Evolutionary conservation across 1,140 invertebrate species (phyloP).

Genomic region (Drosophila punjabiensis): DNA sequence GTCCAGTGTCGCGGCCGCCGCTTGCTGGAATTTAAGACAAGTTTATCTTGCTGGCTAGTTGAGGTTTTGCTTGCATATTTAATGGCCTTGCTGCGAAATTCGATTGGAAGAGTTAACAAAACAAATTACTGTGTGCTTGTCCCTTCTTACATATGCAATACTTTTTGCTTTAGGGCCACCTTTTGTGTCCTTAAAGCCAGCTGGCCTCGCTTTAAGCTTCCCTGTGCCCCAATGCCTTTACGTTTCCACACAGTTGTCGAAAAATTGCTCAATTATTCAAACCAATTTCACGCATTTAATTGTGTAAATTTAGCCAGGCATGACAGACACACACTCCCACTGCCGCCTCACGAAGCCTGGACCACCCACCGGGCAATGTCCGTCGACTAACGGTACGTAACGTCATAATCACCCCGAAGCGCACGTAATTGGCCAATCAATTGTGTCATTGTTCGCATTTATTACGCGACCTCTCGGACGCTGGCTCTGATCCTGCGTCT

Average conservation of each 20-base stretch:
- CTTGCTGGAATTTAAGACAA: constrained; percentile 57
- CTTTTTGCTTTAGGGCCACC: background rate
- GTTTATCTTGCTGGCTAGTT: constrained; percentile 52
- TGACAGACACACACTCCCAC: constrained; percentile 66
- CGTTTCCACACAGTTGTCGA: constrained; percentile 35
- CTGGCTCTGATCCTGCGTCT: constrained; percentile 17
- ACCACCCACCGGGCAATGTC: constrained; percentile 25
- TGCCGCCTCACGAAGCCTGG: background rate
- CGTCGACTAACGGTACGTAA: constrained; percentile 76
- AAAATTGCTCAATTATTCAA: constrained; percentile 83
- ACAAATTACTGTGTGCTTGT: background rate
- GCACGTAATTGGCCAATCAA: constrained; percentile 85
- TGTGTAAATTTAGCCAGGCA: constrained; percentile 82
- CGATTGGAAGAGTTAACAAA: constrained; percentile 8
- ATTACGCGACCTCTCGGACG: constrained; percentile 75
- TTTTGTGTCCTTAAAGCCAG: constrained; percentile 25
- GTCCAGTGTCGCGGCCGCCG: background rate
- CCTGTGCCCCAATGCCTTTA: background rate
- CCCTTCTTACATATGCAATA: background rate
- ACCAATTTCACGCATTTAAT: constrained; percentile 84
- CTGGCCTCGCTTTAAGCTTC: constrained; percentile 2
- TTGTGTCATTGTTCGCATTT: constrained; percentile 85
- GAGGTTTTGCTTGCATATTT: constrained; percentile 43
- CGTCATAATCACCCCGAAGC: constrained; percentile 83
- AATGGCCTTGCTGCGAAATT: constrained; percentile 25